phyloP scores from a whole-genome alignment of 1,140 invertebrate species.

The Drosophila bifasciata region DNA sequence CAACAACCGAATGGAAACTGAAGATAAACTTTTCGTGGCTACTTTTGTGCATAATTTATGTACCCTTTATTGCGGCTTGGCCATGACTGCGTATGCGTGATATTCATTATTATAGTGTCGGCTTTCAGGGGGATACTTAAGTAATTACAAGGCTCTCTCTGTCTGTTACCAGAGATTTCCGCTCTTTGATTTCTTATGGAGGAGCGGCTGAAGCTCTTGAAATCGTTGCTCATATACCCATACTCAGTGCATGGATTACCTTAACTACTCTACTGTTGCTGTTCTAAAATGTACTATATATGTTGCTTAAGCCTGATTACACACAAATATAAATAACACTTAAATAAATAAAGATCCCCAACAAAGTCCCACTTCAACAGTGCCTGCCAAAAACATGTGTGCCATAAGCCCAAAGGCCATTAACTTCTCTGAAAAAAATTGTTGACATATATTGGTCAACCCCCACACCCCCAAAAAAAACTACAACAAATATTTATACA shows the following conservation, averaged over 20 bases:
- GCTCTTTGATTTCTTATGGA: too few species aligned
- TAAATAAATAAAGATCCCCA: not conserved
- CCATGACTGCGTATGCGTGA: slow-evolving; percentile 49
- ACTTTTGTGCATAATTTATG: slow-evolving; percentile 46
- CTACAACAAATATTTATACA: slow-evolving; percentile 19
- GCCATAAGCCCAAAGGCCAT: not conserved
- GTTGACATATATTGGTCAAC: not conserved
- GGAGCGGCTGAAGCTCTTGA: not conserved
- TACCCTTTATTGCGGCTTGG: slow-evolving; percentile 1
- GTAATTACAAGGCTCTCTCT: not conserved
- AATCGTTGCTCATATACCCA: slow-evolving; percentile 19
- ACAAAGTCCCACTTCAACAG: too few species aligned
- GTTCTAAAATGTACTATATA: not conserved
- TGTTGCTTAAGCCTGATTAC: too few species aligned
- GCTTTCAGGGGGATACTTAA: not conserved
- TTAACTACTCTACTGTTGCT: not conserved
- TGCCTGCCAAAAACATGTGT: too few species aligned
- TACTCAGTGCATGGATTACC: slow-evolving; percentile 27
- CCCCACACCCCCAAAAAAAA: not conserved
- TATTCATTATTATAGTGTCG: slow-evolving; percentile 39
- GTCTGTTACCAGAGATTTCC: not conserved
- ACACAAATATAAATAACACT: not conserved
- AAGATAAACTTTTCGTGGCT: slow-evolving; percentile 53
- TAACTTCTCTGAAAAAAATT: not conserved
- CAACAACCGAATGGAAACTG: slow-evolving; percentile 57